A percentile compares a stretch with the other conserved stretches of the same genome.
Evolutionary conservation across 1,140 invertebrate species (phyloP).

Genomic region (Halictus rubicundus): DNA sequence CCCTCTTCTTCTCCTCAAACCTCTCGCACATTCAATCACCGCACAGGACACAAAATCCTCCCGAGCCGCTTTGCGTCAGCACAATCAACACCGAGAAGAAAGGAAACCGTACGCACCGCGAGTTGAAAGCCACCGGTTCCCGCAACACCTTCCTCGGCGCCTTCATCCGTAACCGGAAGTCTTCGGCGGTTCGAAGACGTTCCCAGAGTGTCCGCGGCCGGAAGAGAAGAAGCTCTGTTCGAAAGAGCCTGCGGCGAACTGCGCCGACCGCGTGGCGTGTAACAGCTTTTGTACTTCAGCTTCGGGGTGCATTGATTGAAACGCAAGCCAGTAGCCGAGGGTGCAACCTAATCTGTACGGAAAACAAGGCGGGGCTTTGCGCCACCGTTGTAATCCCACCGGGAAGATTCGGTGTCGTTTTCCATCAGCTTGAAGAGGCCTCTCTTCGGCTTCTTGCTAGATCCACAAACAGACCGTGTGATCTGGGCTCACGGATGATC

Average conservation of each 20-base stretch:
- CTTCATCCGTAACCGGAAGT: not conserved
- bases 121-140: not conserved
- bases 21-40: too few relatives aligned
- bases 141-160: not conserved
- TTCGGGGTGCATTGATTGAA: slow-evolving; percentile 77
- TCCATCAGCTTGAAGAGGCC: slow-evolving; percentile 45
- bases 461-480: too few relatives aligned
- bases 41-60: too few relatives aligned
- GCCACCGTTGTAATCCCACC: slow-evolving; percentile 24
- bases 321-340: slow-evolving; percentile 76
- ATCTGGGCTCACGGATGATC: too few relatives aligned
- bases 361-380: slow-evolving; percentile 47
- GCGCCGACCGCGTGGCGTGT: not conserved
- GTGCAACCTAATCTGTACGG: slow-evolving; percentile 76
- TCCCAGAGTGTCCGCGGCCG: not conserved
- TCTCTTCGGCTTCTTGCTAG: slow-evolving; percentile 1
- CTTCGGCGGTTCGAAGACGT: not conserved
- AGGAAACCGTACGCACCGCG: not conserved
- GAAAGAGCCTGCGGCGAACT: slow-evolving; percentile 42
- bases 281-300: slow-evolving; percentile 55
- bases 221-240: not conserved
- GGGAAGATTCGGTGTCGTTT: slow-evolving; percentile 67
- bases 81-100: too few relatives aligned
- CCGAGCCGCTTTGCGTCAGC: too few relatives aligned
- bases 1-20: too few relatives aligned